Conservation (phyloP, 2,888 invertebrate genomes). For the Rhamphomyia laevipes region DNA sequence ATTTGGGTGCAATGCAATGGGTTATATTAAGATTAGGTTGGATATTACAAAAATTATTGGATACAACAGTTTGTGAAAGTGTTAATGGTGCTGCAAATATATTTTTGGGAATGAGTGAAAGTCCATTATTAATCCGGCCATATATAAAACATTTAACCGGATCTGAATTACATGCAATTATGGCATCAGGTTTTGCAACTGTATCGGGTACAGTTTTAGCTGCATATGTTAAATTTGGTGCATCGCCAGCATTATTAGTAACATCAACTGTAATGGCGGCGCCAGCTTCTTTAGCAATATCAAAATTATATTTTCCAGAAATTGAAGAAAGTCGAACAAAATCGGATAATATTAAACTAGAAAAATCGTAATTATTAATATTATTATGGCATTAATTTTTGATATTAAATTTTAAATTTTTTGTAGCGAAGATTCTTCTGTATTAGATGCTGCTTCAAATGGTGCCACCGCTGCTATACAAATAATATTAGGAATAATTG, state of each 20-base stretch:
- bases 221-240: slow-evolving; percentile 84
- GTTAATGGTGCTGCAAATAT: slow-evolving; percentile 87
- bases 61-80: slow-evolving; percentile 90
- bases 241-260: slow-evolving; percentile 75
- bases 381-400: neutral
- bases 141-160: slow-evolving; percentile 70
- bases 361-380: slow-evolving; percentile 49
- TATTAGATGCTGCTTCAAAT: slow-evolving; percentile 81
- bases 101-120: slow-evolving; percentile 89
- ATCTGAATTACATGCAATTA: slow-evolving; percentile 86
- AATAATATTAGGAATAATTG: slow-evolving; percentile 74
- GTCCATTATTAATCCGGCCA: slow-evolving; percentile 77
- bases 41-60: slow-evolving; percentile 56
- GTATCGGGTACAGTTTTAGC: slow-evolving; percentile 90
- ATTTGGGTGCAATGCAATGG: slow-evolving; percentile 79
- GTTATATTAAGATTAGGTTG: slow-evolving; percentile 70
- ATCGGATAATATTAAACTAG: slow-evolving; percentile 60
- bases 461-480: slow-evolving; percentile 74
- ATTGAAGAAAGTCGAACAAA: slow-evolving; percentile 67
- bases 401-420: slow-evolving; percentile 2
- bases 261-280: slow-evolving; percentile 95
- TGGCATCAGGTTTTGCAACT: slow-evolving; percentile 91
- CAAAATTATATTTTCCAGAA: slow-evolving; percentile 89
- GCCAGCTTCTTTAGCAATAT: slow-evolving; percentile 79
- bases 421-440: slow-evolving; percentile 64